Evolutionary conservation across 2,888 invertebrate species (phyloP).

Genomic region (Nomada ruficornis): DNA sequence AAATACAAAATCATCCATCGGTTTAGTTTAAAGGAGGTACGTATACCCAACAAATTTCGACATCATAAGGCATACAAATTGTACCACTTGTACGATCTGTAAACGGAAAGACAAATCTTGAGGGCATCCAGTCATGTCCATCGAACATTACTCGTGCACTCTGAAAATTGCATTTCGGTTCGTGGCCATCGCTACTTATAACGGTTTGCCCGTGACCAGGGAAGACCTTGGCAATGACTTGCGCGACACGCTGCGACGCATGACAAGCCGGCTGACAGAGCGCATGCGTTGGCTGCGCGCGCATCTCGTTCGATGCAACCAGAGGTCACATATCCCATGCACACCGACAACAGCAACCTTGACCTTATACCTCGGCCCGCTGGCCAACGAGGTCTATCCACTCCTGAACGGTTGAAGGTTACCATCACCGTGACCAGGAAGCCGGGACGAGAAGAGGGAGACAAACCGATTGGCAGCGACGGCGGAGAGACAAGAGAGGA

Average conservation of each 20-base stretch:
- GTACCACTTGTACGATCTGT: neutral
- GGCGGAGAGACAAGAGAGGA: conserved; percentile 33
- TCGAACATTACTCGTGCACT: neutral
- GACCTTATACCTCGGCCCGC: conserved; percentile 76
- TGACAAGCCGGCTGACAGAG: conserved; percentile 67
- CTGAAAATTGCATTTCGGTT: conserved; percentile 19
- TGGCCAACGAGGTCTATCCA: conserved; percentile 74
- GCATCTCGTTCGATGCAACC: conserved; percentile 76
- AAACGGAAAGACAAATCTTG: neutral
- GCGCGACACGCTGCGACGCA: conserved; percentile 58
- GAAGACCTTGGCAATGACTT: conserved; percentile 81
- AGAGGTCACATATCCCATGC: conserved; percentile 67
- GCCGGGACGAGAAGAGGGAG: conserved; percentile 23
- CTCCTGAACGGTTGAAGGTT: conserved; percentile 71
- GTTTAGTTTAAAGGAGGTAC: too few relatives aligned
- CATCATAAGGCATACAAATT: neutral
- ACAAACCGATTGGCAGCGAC: conserved; percentile 31
- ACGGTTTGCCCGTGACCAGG: conserved; percentile 80
- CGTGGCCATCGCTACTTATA: conserved; percentile 64
- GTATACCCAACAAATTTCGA: too few relatives aligned
- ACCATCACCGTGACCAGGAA: conserved; percentile 53
- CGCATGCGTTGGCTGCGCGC: conserved; percentile 74
- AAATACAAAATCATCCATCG: too few relatives aligned
- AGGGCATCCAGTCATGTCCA: neutral
- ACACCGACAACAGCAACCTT: conserved; percentile 72